A percentile compares a stretch with the other conserved stretches of the same genome.
These are phyloP conservation scores for Camponotus floridanus DNA, from an alignment of 1,140 invertebrate species.

Conservation along the genomic window DNA sequence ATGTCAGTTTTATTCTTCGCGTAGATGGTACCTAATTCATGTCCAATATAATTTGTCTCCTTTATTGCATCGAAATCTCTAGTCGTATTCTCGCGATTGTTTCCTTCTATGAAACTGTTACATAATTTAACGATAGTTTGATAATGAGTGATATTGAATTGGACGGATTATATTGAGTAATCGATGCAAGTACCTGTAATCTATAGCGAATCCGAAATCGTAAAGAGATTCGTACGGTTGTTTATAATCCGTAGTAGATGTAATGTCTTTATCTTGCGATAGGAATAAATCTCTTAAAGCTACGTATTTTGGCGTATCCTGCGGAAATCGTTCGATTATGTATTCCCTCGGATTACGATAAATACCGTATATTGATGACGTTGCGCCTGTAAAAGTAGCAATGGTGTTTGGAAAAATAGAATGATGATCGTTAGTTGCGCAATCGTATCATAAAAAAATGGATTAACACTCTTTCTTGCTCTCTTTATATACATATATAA, in stretches of 20 bases:
- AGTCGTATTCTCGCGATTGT: slow-evolving; percentile 22
- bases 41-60: slow-evolving; percentile 34
- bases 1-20: slow-evolving; percentile 53
- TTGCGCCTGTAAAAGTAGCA: slow-evolving; percentile 64
- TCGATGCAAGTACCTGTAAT: slow-evolving; percentile 58
- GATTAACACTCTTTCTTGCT: neutral
- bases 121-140: slow-evolving; percentile 25
- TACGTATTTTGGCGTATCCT: slow-evolving; percentile 77
- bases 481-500: neutral
- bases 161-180: slow-evolving; percentile 15
- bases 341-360: slow-evolving; percentile 59
- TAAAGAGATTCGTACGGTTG: slow-evolving; percentile 31
- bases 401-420: neutral
- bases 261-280: slow-evolving; percentile 56
- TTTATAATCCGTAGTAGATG: slow-evolving; percentile 44
- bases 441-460: slow-evolving; percentile 6
- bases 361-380: slow-evolving; percentile 37
- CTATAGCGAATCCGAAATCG: neutral
- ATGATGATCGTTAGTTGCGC: neutral
- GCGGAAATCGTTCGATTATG: slow-evolving; percentile 53
- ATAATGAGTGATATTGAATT: neutral
- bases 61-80: slow-evolving; percentile 56
- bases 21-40: slow-evolving; percentile 14
- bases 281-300: slow-evolving; percentile 80
- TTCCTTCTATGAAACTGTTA: slow-evolving; percentile 26